Evolutionary conservation across 2,113 vertebrate species (phyloP).

Genomic region (Sialia sialis): DNA sequence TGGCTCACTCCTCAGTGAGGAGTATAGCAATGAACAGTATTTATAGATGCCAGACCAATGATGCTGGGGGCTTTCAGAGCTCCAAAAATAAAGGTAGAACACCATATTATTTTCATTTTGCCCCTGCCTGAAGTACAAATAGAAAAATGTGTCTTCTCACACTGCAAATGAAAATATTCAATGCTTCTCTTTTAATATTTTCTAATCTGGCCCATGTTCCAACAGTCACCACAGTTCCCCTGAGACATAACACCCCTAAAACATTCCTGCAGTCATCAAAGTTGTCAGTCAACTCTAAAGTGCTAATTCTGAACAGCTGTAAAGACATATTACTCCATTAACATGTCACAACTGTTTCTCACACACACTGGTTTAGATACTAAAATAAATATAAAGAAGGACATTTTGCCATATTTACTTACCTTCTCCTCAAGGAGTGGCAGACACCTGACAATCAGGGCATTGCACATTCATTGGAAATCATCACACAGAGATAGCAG

Average conservation of each 20-base stretch:
- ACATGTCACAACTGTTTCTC: not conserved
- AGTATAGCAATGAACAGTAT: not conserved
- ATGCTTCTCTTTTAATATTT: not conserved
- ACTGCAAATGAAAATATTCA: not conserved
- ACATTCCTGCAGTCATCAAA: not conserved
- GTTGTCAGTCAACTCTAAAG: not conserved
- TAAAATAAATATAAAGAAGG: not conserved
- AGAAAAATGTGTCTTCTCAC: not conserved
- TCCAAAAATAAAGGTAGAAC: not conserved
- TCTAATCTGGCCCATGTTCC: not conserved
- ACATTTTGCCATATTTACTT: not conserved
- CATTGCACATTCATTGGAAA: not conserved
- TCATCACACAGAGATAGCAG: accelerated
- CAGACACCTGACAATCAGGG: not conserved
- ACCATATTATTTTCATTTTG: not conserved
- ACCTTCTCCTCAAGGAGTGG: not conserved
- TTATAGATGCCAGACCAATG: not conserved
- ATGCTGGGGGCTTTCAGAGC: not conserved
- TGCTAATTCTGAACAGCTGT: not conserved
- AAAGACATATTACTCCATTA: not conserved
- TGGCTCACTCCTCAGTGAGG: not conserved
- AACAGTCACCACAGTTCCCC: not conserved
- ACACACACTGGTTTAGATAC: not conserved
- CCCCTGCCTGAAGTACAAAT: not conserved
- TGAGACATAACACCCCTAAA: not conserved